Percentiles rank a stretch among this genome's conserved stretches.
phyloP scores from a whole-genome alignment of 2,113 vertebrate genomes.

The Riparia riparia region DNA sequence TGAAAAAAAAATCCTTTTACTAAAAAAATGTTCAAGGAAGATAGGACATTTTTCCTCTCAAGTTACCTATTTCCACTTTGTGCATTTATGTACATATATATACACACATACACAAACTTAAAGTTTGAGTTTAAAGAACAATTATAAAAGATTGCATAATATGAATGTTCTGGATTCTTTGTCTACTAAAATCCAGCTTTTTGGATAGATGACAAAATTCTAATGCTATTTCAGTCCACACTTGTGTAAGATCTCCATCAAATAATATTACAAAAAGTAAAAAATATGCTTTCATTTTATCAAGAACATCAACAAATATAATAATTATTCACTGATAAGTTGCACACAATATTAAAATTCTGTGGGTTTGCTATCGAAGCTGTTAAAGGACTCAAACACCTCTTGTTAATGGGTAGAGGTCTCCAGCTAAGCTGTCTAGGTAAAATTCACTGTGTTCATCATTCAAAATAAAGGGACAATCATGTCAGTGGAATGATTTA shows the following conservation, averaged over 20 bases:
- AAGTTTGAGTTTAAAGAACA: neutral
- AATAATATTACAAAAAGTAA: neutral
- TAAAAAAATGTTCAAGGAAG: neutral
- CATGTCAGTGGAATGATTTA: neutral
- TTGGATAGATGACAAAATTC: constrained; percentile 9
- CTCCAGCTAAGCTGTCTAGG: neutral
- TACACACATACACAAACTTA: neutral
- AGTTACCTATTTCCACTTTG: neutral
- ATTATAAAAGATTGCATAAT: constrained; percentile 14
- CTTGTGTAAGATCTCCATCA: neutral
- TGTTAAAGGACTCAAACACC: neutral
- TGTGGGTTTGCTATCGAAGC: neutral
- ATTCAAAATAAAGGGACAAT: neutral
- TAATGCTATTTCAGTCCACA: neutral
- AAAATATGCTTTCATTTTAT: neutral
- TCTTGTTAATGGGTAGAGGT: neutral
- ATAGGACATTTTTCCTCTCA: neutral
- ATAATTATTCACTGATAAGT: neutral
- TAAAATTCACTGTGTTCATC: neutral
- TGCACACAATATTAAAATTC: neutral
- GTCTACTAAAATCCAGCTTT: constrained; percentile 1
- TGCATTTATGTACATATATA: neutral
- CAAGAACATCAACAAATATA: neutral
- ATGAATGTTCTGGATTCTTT: constrained; percentile 11
- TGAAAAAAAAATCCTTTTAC: neutral